Evolutionary conservation across 2,888 invertebrate species (phyloP).

Genomic region (Scaptomyza parva): DNA sequence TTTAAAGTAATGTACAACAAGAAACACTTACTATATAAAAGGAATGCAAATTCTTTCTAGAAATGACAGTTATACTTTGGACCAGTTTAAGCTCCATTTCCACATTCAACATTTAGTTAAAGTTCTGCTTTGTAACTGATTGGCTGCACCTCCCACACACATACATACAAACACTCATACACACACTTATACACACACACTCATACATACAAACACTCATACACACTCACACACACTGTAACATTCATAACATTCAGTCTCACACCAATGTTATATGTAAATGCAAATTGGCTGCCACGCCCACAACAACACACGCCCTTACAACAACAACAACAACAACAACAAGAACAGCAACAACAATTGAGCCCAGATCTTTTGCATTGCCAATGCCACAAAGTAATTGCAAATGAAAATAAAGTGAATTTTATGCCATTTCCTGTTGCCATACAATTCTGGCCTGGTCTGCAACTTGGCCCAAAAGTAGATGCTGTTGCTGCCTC

Average conservation of each 20-base stretch:
- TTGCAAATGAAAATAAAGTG: constrained; percentile 52
- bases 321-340: too few species aligned
- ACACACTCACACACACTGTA: constrained; percentile 1
- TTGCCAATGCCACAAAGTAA: constrained; percentile 58
- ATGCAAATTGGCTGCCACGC: constrained; percentile 57
- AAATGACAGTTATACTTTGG: constrained; percentile 2
- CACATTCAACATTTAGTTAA: neutral
- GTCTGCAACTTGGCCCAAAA: neutral
- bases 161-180: constrained; percentile 4
- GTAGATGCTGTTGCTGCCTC: constrained; percentile 10
- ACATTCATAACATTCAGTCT: constrained; percentile 12
- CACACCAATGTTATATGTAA: constrained; percentile 24
- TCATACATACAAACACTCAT: too few species aligned
- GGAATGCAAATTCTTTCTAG: constrained; percentile 34
- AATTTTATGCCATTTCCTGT: constrained; percentile 60
- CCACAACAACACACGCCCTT: constrained; percentile 29
- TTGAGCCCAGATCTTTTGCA: constrained; percentile 20
- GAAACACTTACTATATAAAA: constrained; percentile 7
- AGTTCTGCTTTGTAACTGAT: constrained; percentile 18
- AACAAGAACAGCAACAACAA: too few species aligned
- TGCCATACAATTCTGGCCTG: constrained; percentile 24
- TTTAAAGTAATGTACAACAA: constrained; percentile 29
- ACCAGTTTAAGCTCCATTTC: neutral
- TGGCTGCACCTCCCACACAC: constrained; percentile 39
- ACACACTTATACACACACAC: neutral